Evolutionary conservation across 2,888 invertebrate genomes (phyloP), one percentile per base, ranked within the genome.

Genomic region (Xanthostigma xanthostigma): DNA sequence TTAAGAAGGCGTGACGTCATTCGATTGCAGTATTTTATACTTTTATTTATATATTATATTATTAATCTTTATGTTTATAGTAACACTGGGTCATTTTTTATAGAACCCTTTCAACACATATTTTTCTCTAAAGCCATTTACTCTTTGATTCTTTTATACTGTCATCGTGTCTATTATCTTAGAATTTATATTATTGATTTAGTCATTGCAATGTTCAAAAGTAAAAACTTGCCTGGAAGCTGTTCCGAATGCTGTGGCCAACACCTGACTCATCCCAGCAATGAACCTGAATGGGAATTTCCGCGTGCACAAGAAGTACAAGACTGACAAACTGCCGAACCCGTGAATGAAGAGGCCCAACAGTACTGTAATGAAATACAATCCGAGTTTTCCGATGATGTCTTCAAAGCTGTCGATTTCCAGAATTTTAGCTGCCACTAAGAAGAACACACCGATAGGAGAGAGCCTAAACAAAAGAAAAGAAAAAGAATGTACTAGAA

Each of bases 171-270:
- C n/a, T n/a, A n/a, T n/a, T n/a, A 27, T 3, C 5, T 27, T 27
- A 27, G 27, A 27, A 27, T 27, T 27, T 6, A 27, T 27, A 27
- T 27, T 27, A 27, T 27, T 27, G 27, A 27, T 27, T 27, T 6
- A 5, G 17, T 17, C 17, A 17, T 17, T 17, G 4, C 17, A 17
- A 17, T 17, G n/a, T n/a, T 17, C 17, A 17, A 17, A 17, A 17
- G 17, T 3, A 27, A 36, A 35, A 36, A 36, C 53, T 56, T 64
- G 78, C 81, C 88, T 87, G 37, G 94, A 95, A 34, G 94, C 91
- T 34, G 96, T 96, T 57, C 94, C 95, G 64, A 96, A 96, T 41
- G 95, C 95, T 2, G 95, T 96, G 4, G 91, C 88, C 68, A 94
- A 72, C 17, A 95, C 94, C 60, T 92, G 91, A 52, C 88, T 84